These are phyloP conservation scores for Morone chrysops DNA, from an alignment of 2,113 vertebrate species.

Conservation along the genomic window DNA sequence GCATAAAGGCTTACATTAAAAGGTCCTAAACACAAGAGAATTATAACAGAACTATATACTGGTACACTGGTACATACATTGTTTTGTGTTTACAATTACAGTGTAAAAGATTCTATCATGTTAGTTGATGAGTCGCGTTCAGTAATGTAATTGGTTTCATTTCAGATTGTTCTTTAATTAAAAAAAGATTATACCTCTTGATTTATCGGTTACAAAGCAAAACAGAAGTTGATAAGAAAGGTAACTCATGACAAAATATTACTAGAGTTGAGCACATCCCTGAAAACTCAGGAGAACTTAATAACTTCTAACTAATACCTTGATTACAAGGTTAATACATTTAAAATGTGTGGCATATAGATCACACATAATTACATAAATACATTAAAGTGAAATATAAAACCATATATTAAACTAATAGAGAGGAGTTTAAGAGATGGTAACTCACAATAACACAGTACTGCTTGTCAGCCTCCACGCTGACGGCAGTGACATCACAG, in stretches of 20 bases:
- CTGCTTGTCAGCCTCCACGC: constrained; percentile 86
- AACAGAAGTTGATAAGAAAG: too few species aligned
- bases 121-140: too few species aligned
- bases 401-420: not conserved
- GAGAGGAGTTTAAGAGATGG: not conserved
- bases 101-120: not conserved
- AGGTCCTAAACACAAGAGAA: not conserved
- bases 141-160: too few species aligned
- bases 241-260: too few species aligned
- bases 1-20: not conserved
- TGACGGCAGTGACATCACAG: constrained; percentile 82
- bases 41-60: too few species aligned
- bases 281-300: not conserved
- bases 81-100: not conserved
- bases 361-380: not conserved
- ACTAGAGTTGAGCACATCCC: too few species aligned
- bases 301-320: not conserved
- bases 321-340: not conserved
- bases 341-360: not conserved
- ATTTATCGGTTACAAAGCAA: too few species aligned
- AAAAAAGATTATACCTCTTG: too few species aligned
- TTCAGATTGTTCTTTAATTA: too few species aligned
- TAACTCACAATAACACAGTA: constrained; percentile 93
- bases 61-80: too few species aligned
- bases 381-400: not conserved